phyloP scores from a whole-genome alignment of 2,888 invertebrate genomes.

The Acrobasis consociella region DNA sequence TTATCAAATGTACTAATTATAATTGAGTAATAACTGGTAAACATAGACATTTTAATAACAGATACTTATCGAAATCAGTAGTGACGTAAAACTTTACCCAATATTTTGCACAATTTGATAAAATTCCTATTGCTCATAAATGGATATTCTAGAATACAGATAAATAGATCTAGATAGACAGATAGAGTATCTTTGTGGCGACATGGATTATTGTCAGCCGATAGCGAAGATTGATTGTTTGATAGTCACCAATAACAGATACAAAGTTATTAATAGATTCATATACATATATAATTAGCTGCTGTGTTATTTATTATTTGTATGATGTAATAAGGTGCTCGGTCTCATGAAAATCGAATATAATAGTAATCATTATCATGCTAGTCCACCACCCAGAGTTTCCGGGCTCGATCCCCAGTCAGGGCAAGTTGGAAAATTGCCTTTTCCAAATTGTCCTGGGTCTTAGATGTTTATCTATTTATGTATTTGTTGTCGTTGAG shows the following conservation, averaged over 20 bases:
- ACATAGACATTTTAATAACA: background rate
- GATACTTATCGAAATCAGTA: background rate
- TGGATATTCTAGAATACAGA: slow-evolving; percentile 24
- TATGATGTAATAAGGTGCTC: background rate
- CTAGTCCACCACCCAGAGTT: too few species aligned
- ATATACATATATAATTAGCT: background rate
- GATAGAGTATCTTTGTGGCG: slow-evolving; percentile 35
- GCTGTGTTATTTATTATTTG: background rate
- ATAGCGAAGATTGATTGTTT: slow-evolving; percentile 41
- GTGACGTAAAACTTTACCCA: background rate
- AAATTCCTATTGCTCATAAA: slow-evolving; percentile 13
- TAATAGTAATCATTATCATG: too few species aligned
- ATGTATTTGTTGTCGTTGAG: too few species aligned
- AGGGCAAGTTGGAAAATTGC: too few species aligned
- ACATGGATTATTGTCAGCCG: slow-evolving; percentile 32
- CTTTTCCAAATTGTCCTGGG: too few species aligned
- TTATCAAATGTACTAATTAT: too few species aligned
- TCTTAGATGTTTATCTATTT: too few species aligned
- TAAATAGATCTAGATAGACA: slow-evolving; percentile 8
- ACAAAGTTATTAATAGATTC: background rate
- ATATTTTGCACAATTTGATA: background rate
- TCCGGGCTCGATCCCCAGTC: too few species aligned
- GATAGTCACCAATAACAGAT: slow-evolving; percentile 35
- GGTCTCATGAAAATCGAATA: too few species aligned
- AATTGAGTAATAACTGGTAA: background rate